Evolutionary conservation across 2,888 invertebrate genomes (phyloP), one percentile per base, ranked within the genome.

Genomic region (Heteromurus nitidus): DNA sequence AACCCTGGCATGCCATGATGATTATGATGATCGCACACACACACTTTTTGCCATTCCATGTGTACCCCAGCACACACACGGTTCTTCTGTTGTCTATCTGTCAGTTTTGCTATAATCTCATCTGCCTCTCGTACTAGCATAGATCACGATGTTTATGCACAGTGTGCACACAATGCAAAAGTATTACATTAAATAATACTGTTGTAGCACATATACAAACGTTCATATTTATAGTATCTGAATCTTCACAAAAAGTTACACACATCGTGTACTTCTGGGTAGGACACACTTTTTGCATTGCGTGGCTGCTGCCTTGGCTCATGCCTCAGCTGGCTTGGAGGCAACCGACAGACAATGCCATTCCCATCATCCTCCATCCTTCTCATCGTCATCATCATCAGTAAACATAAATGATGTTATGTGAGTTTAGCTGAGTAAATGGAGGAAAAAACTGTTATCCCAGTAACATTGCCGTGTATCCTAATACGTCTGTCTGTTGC

Each of bases 391-490:
- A 76, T 69, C 26, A 72, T 65, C 31, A 26, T 76, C 67, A 60
- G 68, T 60, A 58, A 26, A 36, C 60, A 42, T 64, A 62, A 77
- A 70, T 44, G 30, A 67, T 44, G 50, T 62, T 69, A 47, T 55
- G 44, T 72, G 72, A 72, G 69, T 55, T 79, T 79, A 79, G 72
- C 79, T 72, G 79, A 72, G 64, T 50, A 69, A 77, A 77, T 53
- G 58, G 30, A 55, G n/a, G 53, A 68, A 64, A 72, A 79, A 79
- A 79, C 72, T 55, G 79, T 72, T 65, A 79, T 62, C 16, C 70
- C 36, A 44, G 24, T 18, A n/a, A 20, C 64, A 64, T 3, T n/a
- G 20, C 18, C 47, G n/a, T 36, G 7, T 13, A 36, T 9, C 13
- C 36, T 9, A 9, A 36, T 36, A 36, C 7, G 13, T 13, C 16